Conservation (phyloP, 2,113 vertebrate species). For the Sander vitreus region DNA sequence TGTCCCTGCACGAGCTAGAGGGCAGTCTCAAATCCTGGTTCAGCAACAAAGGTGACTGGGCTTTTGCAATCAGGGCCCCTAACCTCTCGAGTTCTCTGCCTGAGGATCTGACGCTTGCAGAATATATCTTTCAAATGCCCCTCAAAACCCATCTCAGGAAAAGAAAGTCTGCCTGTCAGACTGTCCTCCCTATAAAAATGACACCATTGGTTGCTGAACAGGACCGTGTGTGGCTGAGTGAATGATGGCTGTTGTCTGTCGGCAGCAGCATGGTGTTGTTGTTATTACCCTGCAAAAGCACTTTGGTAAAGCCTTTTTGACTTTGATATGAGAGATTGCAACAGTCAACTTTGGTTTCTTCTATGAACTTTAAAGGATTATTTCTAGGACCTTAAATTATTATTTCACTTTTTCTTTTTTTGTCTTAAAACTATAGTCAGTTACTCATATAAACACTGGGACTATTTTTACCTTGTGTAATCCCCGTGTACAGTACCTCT, state of each 20-base stretch:
- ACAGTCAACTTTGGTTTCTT: no score
- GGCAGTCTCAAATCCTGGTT: conserved; percentile 37
- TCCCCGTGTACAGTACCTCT: no score
- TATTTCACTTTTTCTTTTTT: no score
- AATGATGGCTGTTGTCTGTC: neutral
- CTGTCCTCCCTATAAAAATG: neutral
- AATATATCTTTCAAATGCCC: conserved; percentile 6
- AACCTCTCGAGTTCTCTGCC: neutral
- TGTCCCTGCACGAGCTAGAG: conserved; percentile 16
- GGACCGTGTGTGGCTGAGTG: no score
- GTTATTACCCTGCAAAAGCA: neutral
- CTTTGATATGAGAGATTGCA: neutral
- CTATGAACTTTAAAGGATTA: no score
- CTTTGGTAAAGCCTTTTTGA: neutral
- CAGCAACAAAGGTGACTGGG: conserved; percentile 33
- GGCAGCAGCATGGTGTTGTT: neutral
- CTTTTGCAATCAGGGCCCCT: conserved; percentile 19
- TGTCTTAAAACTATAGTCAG: no score
- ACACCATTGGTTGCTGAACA: neutral
- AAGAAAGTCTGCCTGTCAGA: neutral
- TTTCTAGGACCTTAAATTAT: no score
- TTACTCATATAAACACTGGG: no score
- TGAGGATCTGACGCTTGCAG: conserved; percentile 18
- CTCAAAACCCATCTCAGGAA: no score
- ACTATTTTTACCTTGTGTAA: no score